phyloP scores from a whole-genome alignment of 2,113 vertebrate genomes.

The Clinocottus analis region DNA sequence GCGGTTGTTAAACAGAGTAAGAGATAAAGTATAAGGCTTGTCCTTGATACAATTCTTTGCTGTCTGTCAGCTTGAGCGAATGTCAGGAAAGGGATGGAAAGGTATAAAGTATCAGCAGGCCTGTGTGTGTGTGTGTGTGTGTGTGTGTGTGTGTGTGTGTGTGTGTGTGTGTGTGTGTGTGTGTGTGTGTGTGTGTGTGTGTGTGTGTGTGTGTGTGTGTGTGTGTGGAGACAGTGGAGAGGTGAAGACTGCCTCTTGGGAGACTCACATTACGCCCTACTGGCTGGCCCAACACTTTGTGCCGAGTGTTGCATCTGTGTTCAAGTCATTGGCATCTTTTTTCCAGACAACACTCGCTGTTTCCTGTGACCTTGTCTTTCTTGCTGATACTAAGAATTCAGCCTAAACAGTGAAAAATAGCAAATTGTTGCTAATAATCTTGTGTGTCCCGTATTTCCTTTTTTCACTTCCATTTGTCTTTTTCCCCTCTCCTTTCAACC shows the following conservation, averaged over 20 bases:
- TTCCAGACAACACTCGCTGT: neutral
- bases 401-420: neutral
- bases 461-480: constrained; percentile 6
- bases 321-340: constrained; percentile 32
- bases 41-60: constrained; percentile 38
- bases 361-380: constrained; percentile 28
- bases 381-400: constrained; percentile 11
- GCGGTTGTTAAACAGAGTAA: neutral
- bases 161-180: neutral
- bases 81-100: constrained; percentile 37
- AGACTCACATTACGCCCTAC: constrained; percentile 56
- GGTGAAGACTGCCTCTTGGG: constrained; percentile 54
- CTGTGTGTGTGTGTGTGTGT: neutral
- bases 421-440: neutral
- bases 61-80: constrained; percentile 36
- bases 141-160: constrained; percentile 4
- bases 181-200: neutral
- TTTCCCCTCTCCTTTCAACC: constrained; percentile 14
- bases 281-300: constrained; percentile 29
- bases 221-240: constrained; percentile 44
- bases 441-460: neutral
- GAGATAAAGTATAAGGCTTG: neutral
- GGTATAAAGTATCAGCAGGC: constrained; percentile 52
- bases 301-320: constrained; percentile 19
- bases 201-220: neutral